Evolutionary conservation across 2,888 invertebrate genomes (phyloP), one percentile per base, ranked within the genome.

Genomic region (Drosophila rubida): DNA sequence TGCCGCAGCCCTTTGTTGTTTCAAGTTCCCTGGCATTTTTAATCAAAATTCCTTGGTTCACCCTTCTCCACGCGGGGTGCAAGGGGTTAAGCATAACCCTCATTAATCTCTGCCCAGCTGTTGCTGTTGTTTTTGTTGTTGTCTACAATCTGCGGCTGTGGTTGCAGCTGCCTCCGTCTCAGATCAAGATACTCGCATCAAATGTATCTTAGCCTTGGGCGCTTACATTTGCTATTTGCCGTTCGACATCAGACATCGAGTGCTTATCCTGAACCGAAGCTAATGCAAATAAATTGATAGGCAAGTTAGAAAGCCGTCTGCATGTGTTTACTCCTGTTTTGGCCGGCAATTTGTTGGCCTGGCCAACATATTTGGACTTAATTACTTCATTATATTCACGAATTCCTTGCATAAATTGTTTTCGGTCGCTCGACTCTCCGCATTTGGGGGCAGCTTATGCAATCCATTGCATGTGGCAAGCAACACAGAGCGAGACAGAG

Each of bases 11-110:
- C 35, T 54, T 50, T 73, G 54, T 57, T 67, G 51, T 64, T 75
- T 69, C 63, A 67, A 57, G 61, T 77, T 73, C 58, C 49, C 70
- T 37, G 48, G 51, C 51, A 46, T 22, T 58, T 60, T 72, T 78
- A 83, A 84, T 82, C 81, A 79, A 75, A 78, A 77, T 80, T 65
- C 48, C 81, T 78, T 32, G 72, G 79, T 82, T 78, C 79, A 83
- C 82, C 84, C 75, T 75, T 80, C 32, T 32, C 11, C n/a, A 4
- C 1, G n/a, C 11, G n/a, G 35, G 35, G 13, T 32, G 11, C 64
- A 49, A 35, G 66, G 69, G 55, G 55, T 54, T 22, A 19, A 13
- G 64, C 65, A 23, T 69, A 76, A 72, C 84, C 84, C 81, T 84
- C 82, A 84, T 82, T 84, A 82, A 82, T 84, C 84, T 84, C 72